Base-by-base conservation (phyloP, 2,797 vertebrate species). In the Typhlichthys eigenmanni region DNA sequence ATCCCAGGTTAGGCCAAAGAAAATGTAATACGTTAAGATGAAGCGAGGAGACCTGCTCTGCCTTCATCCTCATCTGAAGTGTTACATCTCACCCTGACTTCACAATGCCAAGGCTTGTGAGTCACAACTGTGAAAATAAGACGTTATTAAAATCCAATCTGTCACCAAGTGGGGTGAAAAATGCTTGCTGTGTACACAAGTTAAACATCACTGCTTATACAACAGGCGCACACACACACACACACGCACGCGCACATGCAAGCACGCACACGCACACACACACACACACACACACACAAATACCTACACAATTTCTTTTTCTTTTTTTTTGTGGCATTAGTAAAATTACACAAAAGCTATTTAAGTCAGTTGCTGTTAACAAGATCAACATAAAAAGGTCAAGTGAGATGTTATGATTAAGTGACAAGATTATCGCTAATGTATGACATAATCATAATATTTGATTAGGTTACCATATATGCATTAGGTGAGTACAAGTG, bases 111-210 rank as follows among this genome's bases (percentile, higher is more conserved):
- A 75, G 66, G 75, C 86, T 69, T 75, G 83, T 87, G 87, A 90
- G 85, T 92, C 85, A 87, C 88, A 89, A 88, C 86, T 88, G 88
- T 87, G 87, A 91, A 88, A 65, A 86, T 79, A 76, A 79, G 76
- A 87, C 83, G 80, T 84, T 86, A 87, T 88, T 90, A 87, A 90
- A 90, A 88, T 75, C 80, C 83, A 89, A 90, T 90, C 87, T 91
- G 88, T 88, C 88, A 87, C 87, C 89, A 85, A 85, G 77, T 85
- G 80, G 83, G 87, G 84, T 34, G 69, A 60, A 85, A 81, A 73
- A 73, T 0, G 67, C 84, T 86, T 85, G 85, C 87, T 85, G 87
- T 87, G 69, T 83, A 79, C 71, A 85, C 78, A 85, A 84, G 58
- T 84, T 83, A 81, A 87, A 86, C 77, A 87, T 87, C 73, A 71